Evolutionary conservation across 2,797 vertebrate genomes (phyloP).

Genomic region (Myiotriccus ornatus): DNA sequence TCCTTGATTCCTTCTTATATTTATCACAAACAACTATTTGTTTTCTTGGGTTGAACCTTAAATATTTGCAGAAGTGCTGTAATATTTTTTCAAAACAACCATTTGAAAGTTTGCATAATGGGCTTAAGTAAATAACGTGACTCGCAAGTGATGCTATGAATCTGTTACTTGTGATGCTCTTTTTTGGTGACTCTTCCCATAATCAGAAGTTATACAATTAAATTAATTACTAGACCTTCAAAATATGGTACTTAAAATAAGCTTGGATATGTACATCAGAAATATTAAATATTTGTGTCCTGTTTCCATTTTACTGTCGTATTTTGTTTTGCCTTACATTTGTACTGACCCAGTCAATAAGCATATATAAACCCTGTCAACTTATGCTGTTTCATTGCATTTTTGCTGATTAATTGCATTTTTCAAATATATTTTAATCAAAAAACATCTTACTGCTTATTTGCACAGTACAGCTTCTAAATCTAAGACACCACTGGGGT

Average conservation of each 20-base stretch:
- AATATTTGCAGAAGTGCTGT: conserved; percentile 23
- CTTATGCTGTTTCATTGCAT: neutral
- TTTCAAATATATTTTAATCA: neutral
- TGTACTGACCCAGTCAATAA: neutral
- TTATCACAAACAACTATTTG: neutral
- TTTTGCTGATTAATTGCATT: neutral
- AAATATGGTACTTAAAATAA: neutral
- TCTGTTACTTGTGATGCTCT: neutral
- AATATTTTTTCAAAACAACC: neutral
- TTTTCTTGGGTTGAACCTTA: conserved; percentile 50
- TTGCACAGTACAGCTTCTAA: neutral
- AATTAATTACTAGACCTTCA: neutral
- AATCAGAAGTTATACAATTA: neutral
- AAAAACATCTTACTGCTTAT: neutral
- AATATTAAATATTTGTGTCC: neutral
- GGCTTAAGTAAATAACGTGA: neutral
- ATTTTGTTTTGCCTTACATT: neutral
- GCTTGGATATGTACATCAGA: neutral
- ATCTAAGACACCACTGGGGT: neutral
- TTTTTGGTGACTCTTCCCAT: neutral
- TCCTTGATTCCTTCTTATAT: neutral
- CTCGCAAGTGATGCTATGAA: neutral
- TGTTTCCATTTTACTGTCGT: neutral
- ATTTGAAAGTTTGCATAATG: conserved; percentile 15
- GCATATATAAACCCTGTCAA: neutral